These are phyloP conservation scores for Nymphalis io DNA, from an alignment of 1,140 invertebrate species.

Conservation along the genomic window DNA sequence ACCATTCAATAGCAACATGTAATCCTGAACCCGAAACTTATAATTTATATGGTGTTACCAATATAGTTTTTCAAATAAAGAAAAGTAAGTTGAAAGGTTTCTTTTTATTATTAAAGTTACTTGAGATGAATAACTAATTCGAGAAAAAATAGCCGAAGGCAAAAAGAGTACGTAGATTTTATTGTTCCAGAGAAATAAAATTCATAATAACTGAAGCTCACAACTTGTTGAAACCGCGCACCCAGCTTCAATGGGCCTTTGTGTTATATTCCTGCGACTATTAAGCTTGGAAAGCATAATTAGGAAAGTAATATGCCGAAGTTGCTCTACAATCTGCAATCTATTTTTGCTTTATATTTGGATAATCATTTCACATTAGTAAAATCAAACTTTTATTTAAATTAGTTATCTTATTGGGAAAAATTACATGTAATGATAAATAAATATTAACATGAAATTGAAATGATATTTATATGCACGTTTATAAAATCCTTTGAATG, in stretches of 20 bases:
- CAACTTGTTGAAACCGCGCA: slow-evolving; percentile 11
- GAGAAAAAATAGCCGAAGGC: slow-evolving; percentile 5
- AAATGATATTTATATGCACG: too few relatives aligned
- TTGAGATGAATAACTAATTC: slow-evolving; percentile 8
- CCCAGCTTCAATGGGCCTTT: not conserved
- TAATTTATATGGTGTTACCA: too few relatives aligned
- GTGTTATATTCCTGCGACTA: not conserved
- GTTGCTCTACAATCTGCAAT: not conserved
- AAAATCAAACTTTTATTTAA: too few relatives aligned
- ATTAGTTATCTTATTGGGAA: too few relatives aligned
- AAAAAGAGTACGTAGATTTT: slow-evolving; percentile 1
- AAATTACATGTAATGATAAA: too few relatives aligned
- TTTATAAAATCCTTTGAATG: too few relatives aligned
- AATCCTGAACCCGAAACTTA: too few relatives aligned
- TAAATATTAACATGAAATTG: too few relatives aligned
- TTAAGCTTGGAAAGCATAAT: slow-evolving; percentile 7
- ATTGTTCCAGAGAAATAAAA: slow-evolving; percentile 9
- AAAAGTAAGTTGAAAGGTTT: not conserved
- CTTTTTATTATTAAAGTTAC: not conserved
- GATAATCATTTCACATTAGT: too few relatives aligned
- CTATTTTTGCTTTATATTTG: not conserved
- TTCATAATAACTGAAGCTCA: not conserved
- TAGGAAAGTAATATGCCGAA: slow-evolving; percentile 1
- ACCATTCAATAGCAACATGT: too few relatives aligned
- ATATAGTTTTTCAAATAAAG: too few relatives aligned